A percentile compares a stretch with the other conserved stretches of the same genome.
Conservation (phyloP, 2,888 invertebrate genomes). For the Himalopsyche kuldschensis region DNA sequence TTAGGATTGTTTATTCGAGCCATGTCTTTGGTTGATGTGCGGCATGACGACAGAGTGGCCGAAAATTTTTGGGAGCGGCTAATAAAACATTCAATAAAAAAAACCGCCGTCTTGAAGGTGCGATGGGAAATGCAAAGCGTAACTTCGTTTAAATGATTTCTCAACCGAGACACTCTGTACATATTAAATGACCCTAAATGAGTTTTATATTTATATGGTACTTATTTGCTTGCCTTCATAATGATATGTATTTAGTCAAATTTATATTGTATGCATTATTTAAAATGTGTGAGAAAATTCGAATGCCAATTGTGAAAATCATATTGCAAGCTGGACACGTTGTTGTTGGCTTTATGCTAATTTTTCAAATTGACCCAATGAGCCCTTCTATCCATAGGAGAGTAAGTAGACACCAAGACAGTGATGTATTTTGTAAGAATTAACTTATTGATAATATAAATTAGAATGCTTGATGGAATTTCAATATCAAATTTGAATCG, state of each 20-base stretch:
- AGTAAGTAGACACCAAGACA: no score
- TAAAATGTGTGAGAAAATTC: no score
- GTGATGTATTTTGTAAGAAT: no score
- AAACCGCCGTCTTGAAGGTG: conserved; percentile 17
- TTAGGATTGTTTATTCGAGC: conserved; percentile 33
- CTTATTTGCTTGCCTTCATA: no score
- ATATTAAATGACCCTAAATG: conserved; percentile 14
- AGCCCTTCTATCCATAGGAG: no score
- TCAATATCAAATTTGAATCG: no score
- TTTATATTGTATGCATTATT: no score
- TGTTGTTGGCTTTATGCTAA: no score
- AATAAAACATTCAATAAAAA: conserved; percentile 30
- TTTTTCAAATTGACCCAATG: no score
- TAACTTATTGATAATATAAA: no score
- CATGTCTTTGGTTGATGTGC: conserved; percentile 16
- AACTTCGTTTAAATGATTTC: conserved; percentile 33
- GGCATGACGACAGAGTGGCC: conserved; percentile 34
- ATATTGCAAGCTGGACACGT: background rate
- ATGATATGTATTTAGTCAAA: no score
- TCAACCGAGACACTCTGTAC: conserved; percentile 15
- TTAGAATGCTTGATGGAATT: no score
- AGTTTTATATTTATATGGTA: background rate
- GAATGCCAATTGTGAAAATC: background rate
- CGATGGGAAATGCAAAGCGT: conserved; percentile 34
- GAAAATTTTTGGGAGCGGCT: conserved; percentile 38